These are phyloP conservation scores for Nephrotoma flavescens DNA, from an alignment of 2,888 invertebrate genomes.

Conservation along the genomic window DNA sequence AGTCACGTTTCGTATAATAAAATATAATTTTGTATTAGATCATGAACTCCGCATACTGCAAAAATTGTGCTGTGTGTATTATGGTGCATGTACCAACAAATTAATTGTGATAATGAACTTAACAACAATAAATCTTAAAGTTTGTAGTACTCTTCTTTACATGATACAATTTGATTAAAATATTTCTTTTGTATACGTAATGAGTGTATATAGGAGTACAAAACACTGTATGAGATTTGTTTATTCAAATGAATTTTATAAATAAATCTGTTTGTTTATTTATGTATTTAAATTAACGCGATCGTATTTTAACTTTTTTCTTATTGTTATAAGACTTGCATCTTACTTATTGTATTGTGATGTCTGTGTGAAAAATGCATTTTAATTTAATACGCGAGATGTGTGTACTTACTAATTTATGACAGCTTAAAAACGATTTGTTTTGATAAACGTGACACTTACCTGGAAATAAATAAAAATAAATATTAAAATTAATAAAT, in stretches of 20 bases:
- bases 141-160: background rate
- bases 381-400: background rate
- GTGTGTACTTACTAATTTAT: background rate
- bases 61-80: background rate
- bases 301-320: background rate
- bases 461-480: background rate
- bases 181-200: too few relatives aligned
- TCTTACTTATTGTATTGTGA: background rate
- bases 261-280: background rate
- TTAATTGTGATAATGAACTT: background rate
- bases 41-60: background rate
- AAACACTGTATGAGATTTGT: background rate
- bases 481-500: background rate
- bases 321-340: background rate
- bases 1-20: background rate
- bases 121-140: background rate
- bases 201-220: background rate
- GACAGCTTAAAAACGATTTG: background rate
- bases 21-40: background rate
- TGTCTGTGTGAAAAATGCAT: background rate
- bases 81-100: background rate
- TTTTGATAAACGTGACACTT: background rate
- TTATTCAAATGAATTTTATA: background rate
- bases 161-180: background rate
- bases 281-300: background rate